These are phyloP conservation scores for Hucho hucho DNA, from an alignment of 2,113 vertebrate genomes.

Conservation along the genomic window DNA sequence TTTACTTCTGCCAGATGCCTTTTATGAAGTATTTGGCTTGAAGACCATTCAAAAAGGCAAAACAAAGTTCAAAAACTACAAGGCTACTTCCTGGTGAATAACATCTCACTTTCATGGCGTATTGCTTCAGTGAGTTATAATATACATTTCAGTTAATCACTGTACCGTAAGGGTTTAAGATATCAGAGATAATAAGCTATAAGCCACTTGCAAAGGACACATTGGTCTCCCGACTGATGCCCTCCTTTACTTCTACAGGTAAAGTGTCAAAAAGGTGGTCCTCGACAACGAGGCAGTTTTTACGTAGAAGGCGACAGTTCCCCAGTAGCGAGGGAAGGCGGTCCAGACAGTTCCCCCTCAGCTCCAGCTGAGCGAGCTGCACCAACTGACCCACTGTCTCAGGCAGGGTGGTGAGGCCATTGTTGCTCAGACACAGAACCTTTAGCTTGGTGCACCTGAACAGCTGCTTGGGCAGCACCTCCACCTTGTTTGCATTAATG, in stretches of 20 bases:
- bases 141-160: slow-evolving; percentile 17
- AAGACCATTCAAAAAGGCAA: no score
- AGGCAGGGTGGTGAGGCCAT: slow-evolving; percentile 84
- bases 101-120: no score
- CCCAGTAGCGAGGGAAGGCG: slow-evolving; percentile 84
- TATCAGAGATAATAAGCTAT: slow-evolving; percentile 58
- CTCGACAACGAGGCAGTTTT: slow-evolving; percentile 85
- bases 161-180: slow-evolving; percentile 7
- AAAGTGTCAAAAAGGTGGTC: slow-evolving; percentile 95
- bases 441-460: slow-evolving; percentile 93
- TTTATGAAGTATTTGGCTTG: no score
- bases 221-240: slow-evolving; percentile 83
- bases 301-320: slow-evolving; percentile 88
- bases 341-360: slow-evolving; percentile 93
- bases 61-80: no score
- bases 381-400: slow-evolving; percentile 86
- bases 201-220: slow-evolving; percentile 85
- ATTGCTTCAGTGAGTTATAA: slow-evolving; percentile 13
- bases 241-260: slow-evolving; percentile 89
- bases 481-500: slow-evolving; percentile 91
- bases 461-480: slow-evolving; percentile 86
- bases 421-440: slow-evolving; percentile 89
- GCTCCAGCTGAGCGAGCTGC: slow-evolving; percentile 89
- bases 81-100: no score
- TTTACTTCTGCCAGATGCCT: no score